Evolutionary conservation across 2,797 vertebrate species (phyloP).

Genomic region (Anas georgica): DNA sequence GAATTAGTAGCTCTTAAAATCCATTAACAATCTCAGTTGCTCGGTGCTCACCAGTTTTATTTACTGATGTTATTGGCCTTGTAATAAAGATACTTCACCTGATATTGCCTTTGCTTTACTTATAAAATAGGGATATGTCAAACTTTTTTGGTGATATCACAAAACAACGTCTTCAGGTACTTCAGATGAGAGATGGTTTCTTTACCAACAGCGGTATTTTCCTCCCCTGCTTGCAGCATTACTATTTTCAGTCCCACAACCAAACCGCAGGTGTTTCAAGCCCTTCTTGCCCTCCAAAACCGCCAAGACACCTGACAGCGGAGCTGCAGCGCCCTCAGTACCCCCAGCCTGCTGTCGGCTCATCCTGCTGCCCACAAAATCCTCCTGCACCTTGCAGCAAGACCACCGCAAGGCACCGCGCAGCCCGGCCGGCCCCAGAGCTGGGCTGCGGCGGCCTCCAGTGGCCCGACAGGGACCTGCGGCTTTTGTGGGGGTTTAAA

Average conservation of each 20-base stretch:
- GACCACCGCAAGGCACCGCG: background rate
- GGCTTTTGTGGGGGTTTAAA: too few species aligned
- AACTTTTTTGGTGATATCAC: background rate
- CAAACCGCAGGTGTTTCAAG: background rate
- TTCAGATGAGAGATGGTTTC: background rate
- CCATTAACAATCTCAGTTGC: background rate
- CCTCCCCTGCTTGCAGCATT: fast-evolving
- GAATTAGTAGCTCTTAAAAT: background rate
- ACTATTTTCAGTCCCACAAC: background rate
- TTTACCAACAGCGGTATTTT: background rate
- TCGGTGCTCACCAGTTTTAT: background rate
- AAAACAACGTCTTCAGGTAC: background rate
- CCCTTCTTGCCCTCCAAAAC: background rate
- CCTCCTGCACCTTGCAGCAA: fast-evolving
- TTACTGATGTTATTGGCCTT: background rate
- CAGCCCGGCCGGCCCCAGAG: too few species aligned
- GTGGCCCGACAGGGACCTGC: background rate
- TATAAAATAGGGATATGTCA: background rate
- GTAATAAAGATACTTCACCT: background rate
- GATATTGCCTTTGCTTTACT: background rate
- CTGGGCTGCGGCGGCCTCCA: background rate
- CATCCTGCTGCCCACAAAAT: fast-evolving
- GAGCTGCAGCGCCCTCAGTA: background rate
- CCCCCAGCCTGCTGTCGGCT: fast-evolving
- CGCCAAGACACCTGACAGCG: fast-evolving